phyloP scores from a whole-genome alignment of 2,888 invertebrate species.

The Ceriagrion tenellum region DNA sequence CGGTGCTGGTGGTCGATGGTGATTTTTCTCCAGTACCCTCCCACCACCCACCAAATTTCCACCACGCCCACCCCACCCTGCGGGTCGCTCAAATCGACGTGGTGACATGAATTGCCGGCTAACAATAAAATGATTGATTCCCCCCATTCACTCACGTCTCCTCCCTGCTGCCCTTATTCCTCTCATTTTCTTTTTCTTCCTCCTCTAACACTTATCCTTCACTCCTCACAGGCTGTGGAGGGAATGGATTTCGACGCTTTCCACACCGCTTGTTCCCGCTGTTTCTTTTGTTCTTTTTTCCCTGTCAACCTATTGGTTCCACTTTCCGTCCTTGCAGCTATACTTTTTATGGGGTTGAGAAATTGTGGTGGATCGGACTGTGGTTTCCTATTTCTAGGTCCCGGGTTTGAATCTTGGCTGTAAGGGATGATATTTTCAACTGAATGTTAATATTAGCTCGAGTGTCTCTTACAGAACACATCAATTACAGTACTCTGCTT shows the following conservation, averaged over 20 bases:
- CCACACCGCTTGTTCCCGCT: background rate
- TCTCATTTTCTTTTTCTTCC: background rate
- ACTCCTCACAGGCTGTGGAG: background rate
- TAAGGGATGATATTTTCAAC: too few relatives aligned
- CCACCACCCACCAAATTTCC: background rate
- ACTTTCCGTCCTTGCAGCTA: too few relatives aligned
- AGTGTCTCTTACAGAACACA: too few relatives aligned
- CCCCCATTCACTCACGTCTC: background rate
- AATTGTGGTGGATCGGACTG: too few relatives aligned
- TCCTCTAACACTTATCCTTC: background rate
- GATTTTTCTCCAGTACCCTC: background rate
- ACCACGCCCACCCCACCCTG: background rate
- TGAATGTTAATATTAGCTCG: too few relatives aligned
- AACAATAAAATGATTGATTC: conserved; percentile 36
- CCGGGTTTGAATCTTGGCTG: too few relatives aligned
- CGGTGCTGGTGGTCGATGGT: background rate
- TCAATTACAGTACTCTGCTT: too few relatives aligned
- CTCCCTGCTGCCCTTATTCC: background rate
- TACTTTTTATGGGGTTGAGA: too few relatives aligned
- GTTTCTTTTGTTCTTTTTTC: background rate
- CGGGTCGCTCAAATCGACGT: background rate
- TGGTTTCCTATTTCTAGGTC: too few relatives aligned
- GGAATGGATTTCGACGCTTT: background rate
- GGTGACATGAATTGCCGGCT: conserved; percentile 3
- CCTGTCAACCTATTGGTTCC: too few relatives aligned